phyloP scores from a whole-genome alignment of 2,113 vertebrate genomes.

The Dasyornis broadbenti region DNA sequence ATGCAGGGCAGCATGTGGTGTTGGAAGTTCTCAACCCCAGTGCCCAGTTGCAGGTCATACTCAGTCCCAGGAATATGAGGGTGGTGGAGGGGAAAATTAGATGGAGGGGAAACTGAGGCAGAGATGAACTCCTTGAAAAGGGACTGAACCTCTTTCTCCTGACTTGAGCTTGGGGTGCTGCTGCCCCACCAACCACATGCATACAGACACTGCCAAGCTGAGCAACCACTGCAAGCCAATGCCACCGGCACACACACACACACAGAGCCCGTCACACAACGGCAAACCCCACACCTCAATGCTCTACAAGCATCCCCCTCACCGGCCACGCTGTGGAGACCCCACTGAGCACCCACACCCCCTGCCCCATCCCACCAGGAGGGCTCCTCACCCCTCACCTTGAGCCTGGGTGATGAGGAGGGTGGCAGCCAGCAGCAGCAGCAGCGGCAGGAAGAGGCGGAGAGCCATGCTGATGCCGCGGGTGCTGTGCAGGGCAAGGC shows the following conservation, averaged over 20 bases:
- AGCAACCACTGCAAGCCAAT: not conserved
- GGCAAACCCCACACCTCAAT: fast-evolving
- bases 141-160: fast-evolving
- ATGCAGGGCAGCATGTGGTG: fast-evolving
- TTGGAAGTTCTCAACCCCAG: not conserved
- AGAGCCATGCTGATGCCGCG: not conserved
- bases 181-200: not conserved
- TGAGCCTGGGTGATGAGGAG: not conserved
- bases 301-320: no score
- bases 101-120: not conserved
- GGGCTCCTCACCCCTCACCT: not conserved
- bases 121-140: not conserved
- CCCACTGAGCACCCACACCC: fast-evolving
- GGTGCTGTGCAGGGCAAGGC: not conserved
- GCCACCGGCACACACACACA: not conserved
- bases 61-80: fast-evolving
- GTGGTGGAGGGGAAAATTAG: no score
- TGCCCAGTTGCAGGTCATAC: not conserved
- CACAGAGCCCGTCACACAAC: no score
- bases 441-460: not conserved
- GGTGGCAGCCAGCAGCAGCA: not conserved
- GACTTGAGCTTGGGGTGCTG: not conserved
- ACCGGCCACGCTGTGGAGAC: fast-evolving
- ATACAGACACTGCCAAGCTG: not conserved
- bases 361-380: not conserved